Conservation (phyloP, 2,797 vertebrate genomes). For the Potorous gilbertii region DNA sequence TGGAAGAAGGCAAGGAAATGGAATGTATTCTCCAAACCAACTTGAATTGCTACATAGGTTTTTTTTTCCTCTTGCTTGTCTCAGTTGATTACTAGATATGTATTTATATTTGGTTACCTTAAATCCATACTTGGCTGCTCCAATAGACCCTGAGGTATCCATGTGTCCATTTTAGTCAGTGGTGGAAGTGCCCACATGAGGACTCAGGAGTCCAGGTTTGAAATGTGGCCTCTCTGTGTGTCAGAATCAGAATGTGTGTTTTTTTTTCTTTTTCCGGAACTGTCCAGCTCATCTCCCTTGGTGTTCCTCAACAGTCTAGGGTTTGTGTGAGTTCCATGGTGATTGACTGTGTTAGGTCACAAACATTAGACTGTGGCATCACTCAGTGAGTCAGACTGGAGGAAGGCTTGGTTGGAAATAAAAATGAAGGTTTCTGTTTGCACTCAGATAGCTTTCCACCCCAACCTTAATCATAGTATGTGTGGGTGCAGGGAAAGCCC, state of each 20-base stretch:
- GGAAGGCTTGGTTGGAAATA: conserved; percentile 65
- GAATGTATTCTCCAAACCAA: conserved; percentile 61
- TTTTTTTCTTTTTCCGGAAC: conserved; percentile 41
- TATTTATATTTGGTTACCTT: conserved; percentile 60
- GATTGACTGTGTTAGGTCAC: conserved; percentile 74
- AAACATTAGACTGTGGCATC: conserved; percentile 76
- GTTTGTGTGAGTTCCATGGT: conserved; percentile 73
- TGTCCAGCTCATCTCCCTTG: neutral
- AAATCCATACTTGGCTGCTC: conserved; percentile 57
- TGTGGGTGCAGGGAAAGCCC: conserved; percentile 46
- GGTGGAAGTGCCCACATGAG: conserved; percentile 32
- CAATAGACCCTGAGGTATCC: conserved; percentile 4
- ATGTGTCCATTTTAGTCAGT: conserved; percentile 55
- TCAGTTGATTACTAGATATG: conserved; percentile 26
- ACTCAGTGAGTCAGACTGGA: conserved; percentile 73
- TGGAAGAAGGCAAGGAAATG: conserved; percentile 64
- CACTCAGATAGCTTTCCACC: conserved; percentile 62
- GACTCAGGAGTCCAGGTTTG: conserved; percentile 42
- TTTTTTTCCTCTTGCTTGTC: conserved; percentile 57
- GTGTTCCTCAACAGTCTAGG: conserved; percentile 55
- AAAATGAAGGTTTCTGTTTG: conserved; percentile 62
- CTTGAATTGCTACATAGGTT: conserved; percentile 57
- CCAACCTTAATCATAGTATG: conserved; percentile 29
- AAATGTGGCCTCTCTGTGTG: conserved; percentile 52
- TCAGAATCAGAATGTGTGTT: conserved; percentile 46